Base-by-base conservation (phyloP, 2,113 vertebrate genomes). In the Barnardius zonarius region DNA sequence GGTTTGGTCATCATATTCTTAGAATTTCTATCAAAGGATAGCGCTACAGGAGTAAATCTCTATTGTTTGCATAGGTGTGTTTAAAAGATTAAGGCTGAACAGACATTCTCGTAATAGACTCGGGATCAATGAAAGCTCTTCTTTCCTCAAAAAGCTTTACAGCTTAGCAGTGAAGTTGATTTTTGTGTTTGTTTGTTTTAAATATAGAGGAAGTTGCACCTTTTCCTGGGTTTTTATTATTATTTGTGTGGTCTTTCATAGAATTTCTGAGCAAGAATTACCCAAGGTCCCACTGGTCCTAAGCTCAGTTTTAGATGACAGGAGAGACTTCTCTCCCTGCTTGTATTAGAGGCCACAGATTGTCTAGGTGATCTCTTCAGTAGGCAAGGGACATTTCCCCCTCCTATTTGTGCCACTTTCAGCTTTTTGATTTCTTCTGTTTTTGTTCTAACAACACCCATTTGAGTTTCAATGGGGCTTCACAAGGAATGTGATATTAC, bases 81-180 rank as follows among this genome's bases (percentile, higher is more conserved):
- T 97, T 94, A 91, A 95, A 91, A 93, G 87, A 93, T 92, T 93
- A 94, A 89, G 66, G 61, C 75, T 90, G 85, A 93, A 88, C 67
- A 88, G 91, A 83, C 83, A 92, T 94, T 89, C 92, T 85, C 31
- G 59, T 88, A 96, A 92, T 90, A 92, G 83, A 67, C 28, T 25
- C 35, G 66, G 73, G 90, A 94, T 93, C 93, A 95, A 73, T 90
- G 75, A 93, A 94, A 96, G 75, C 83, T 86, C 37, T 86, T 85
- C 75, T 91, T 61, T 88, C 49, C 92, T 91, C 90, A 57, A 76
- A 84, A 83, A 96, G 83, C 17, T 95, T 91, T 94, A 94, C 74
- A n/a, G 59, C 69, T 94, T 94, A 95, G 64, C 44, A 91, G 30
- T 1, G 0, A 72, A 43, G 41, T 69, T 88, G 91, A 35, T 78